phyloP scores from a whole-genome alignment of 2,113 vertebrate genomes.

The Alligator mississippiensis region DNA sequence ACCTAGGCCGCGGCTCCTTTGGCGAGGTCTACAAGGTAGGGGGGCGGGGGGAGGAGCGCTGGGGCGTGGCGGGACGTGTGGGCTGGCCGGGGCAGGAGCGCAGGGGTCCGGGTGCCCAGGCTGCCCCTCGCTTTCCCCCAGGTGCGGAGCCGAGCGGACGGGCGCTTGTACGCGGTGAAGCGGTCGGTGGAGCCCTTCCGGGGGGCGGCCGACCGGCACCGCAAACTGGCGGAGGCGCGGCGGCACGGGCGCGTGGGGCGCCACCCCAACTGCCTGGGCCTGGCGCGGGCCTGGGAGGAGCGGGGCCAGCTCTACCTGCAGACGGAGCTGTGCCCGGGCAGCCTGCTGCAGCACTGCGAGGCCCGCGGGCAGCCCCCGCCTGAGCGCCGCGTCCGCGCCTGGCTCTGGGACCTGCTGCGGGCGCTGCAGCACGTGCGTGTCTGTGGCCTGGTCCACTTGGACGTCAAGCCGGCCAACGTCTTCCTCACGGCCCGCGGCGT shows the following conservation, averaged over 20 bases:
- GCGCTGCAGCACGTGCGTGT: conserved; percentile 87
- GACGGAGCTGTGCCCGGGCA: conserved; percentile 89
- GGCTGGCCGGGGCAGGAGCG: neutral
- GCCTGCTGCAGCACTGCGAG: conserved; percentile 85
- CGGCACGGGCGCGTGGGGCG: conserved; percentile 86
- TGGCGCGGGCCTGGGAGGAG: conserved; percentile 91
- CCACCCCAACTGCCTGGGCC: conserved; percentile 86
- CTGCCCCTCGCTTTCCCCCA: conserved; percentile 24
- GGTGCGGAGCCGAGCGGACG: conserved; percentile 85
- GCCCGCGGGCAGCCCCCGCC: conserved; percentile 74
- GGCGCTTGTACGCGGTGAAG: conserved; percentile 88
- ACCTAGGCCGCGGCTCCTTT: conserved; percentile 88
- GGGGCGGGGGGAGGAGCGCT: neutral
- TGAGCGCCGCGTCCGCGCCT: conserved; percentile 83
- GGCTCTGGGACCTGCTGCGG: conserved; percentile 86
- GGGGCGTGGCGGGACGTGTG: too few relatives aligned
- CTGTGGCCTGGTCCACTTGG: conserved; percentile 86
- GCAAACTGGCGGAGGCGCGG: conserved; percentile 84
- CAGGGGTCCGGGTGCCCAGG: neutral
- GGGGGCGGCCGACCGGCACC: conserved; percentile 83
- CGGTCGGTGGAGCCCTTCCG: conserved; percentile 87
- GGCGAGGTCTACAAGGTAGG: conserved; percentile 93
- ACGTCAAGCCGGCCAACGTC: conserved; percentile 91
- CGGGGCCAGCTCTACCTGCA: conserved; percentile 87
- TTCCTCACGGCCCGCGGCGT: conserved; percentile 85